phyloP scores from a whole-genome alignment of 1,140 invertebrate genomes.

The Panagrolaimus sp. region DNA sequence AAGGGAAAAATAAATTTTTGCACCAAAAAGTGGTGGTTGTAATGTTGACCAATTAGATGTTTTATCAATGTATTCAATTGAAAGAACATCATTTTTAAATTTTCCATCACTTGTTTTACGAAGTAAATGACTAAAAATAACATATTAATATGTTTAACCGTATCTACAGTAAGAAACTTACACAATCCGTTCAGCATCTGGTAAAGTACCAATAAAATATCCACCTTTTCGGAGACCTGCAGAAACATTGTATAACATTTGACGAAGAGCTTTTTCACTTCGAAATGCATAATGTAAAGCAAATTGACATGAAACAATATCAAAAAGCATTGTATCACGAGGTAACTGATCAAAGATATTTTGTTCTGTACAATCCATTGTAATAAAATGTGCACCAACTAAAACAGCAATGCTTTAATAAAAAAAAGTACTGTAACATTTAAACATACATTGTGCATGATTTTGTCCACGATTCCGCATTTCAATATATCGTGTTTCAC shows the following conservation, averaged over 20 bases:
- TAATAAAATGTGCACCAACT: slow-evolving; percentile 79
- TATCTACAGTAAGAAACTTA: slow-evolving; percentile 60
- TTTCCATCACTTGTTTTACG: slow-evolving; percentile 21
- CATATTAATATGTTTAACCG: slow-evolving; percentile 6
- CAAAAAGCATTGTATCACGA: slow-evolving; percentile 70
- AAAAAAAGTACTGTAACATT: too few relatives aligned
- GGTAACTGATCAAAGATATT: slow-evolving; percentile 54
- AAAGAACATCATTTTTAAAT: slow-evolving; percentile 57
- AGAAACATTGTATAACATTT: slow-evolving; percentile 83
- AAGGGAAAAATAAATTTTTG: slow-evolving; percentile 88
- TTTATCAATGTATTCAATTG: slow-evolving; percentile 72
- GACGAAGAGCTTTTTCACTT: slow-evolving; percentile 77
- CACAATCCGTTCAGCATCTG: slow-evolving; percentile 84
- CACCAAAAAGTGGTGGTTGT: slow-evolving; percentile 80
- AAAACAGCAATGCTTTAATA: too few relatives aligned
- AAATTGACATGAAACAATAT: slow-evolving; percentile 93
- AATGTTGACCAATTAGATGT: slow-evolving; percentile 59
- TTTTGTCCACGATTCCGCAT: slow-evolving; percentile 54
- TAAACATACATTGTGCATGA: slow-evolving; percentile 11
- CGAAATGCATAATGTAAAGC: slow-evolving; percentile 91
- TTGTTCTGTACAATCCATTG: slow-evolving; percentile 69
- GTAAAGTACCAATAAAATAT: slow-evolving; percentile 91
- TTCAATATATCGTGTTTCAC: slow-evolving; percentile 62
- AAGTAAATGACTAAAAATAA: slow-evolving; percentile 33
- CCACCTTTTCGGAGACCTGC: slow-evolving; percentile 80